Base-by-base conservation (phyloP, 2,888 invertebrate genomes). In the Apodemia mormo region DNA sequence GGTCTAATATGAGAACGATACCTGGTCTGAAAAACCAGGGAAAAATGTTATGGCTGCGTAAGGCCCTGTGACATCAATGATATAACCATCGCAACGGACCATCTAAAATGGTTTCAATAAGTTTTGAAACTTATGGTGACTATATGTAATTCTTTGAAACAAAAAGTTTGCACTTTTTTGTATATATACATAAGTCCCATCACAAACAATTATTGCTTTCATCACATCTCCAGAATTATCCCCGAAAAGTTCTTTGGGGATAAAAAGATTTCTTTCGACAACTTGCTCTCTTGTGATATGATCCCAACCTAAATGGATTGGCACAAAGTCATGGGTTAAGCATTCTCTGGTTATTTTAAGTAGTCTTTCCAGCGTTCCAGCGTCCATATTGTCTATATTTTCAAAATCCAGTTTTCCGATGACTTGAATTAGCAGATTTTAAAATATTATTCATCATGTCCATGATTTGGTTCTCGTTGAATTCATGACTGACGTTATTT, bases 341-440 rank as follows among this genome's bases (percentile, higher is more conserved):
- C 71, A 70, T 73, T 77, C 61, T 71, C 75, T 70, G 49, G 70
- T 75, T 72, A 71, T 72, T 83, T 83, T 66, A 81, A 81, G 56
- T 84, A 89, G 81, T 95, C 95, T 89, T 94, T 78, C 89, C 94
- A 75, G 66, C 52, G 66, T 67, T 56, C 56, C 9, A 43, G 29
- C 0, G 33, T 12, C 30, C 58, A 58, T 58, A 58, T 30, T 30
- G 58, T 58, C 58, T 30, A 52, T 52, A 52, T 52, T 52, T 52
- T 52, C 52, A 52, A 52, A 52, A 52, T 52, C 52, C 4, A 52
- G 58, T 58, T 33, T 58, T 58, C 58, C 58, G 30, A 5, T 58
- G 58, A 58, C 58, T 6, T 30, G 58, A 22, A 29, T 58, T 4
- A 30, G 10, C 29, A 58, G 33, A 58, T 58, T 58, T 58, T 58